Evolutionary conservation across 1,140 invertebrate genomes (phyloP), one percentile per base, ranked within the genome.

Genomic region (Ridgeia piscesae): DNA sequence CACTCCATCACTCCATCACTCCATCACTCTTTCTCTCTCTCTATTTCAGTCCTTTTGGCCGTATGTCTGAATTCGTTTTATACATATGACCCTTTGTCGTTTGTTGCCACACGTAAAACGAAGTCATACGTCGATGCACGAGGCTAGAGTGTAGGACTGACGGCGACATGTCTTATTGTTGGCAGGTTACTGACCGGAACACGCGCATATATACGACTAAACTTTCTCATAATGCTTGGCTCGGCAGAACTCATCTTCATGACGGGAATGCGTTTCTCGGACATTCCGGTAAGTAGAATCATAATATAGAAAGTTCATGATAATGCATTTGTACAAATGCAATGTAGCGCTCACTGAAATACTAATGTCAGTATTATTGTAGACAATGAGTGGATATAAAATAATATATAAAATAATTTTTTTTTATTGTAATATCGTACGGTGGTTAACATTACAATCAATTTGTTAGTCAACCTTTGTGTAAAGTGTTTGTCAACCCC

Each of bases 221-320:
- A 90, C 89, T 90, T 90, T 33, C 89, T 90, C 9, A 90, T 90
- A 8, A 33, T 90, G 17, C 89, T 90, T 42, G 89, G 89, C n/a
- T 90, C 89, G 89, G 89, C 89, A 17, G 89, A 90, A 42, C 8
- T 90, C 11, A 90, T 90, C n/a, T 90, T 90, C 89, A 90, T 90
- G 34, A 35, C 89, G 17, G 34, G 34, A 21, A 90, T 90, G 34
- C 34, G 35, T 14, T 90, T 35, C 89, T 35, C 89, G 11, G 34
- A 90, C 34, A 42, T 90, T 42, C 89, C 89, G 34, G 89, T 90
- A 27, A 90, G 89, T 31, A 90, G 17, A 42, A 4, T n/a, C 89
- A 90, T 77, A 14, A 50, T 50, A 50, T 0, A 50, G 21, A 0
- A 50, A 27, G 11, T 89, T 89, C 9, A 89, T 11, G 21, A 50